phyloP scores from a whole-genome alignment of 2,113 vertebrate species.

The Eclectus roratus region DNA sequence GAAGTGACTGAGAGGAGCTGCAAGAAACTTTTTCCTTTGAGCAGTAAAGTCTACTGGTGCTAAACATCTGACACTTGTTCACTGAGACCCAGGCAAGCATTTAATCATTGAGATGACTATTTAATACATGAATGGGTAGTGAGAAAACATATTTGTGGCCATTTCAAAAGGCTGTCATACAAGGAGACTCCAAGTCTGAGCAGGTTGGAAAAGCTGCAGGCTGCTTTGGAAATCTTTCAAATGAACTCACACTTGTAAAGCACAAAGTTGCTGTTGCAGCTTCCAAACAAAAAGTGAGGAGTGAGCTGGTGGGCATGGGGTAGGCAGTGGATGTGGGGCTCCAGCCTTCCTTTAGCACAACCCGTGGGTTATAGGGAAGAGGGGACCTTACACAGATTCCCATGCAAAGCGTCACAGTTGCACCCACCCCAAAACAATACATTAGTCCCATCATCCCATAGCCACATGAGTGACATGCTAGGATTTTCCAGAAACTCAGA shows the following conservation, averaged over 20 bases:
- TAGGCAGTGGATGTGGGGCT: rapidly evolving
- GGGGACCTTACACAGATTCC: neutral
- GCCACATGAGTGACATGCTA: neutral
- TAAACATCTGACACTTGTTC: conserved; percentile 40
- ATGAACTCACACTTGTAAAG: neutral
- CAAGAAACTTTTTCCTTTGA: conserved; percentile 30
- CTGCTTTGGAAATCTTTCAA: conserved; percentile 36
- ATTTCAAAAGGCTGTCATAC: conserved; percentile 56
- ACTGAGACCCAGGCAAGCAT: neutral
- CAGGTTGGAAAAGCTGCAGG: conserved; percentile 25
- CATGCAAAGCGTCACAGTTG: neutral
- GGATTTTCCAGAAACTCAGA: neutral
- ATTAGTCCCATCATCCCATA: neutral
- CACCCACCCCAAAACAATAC: neutral
- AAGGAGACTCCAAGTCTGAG: conserved; percentile 54
- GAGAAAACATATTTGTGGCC: conserved; percentile 48
- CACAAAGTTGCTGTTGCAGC: neutral
- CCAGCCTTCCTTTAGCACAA: neutral
- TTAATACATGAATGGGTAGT: conserved; percentile 48
- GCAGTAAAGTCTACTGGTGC: neutral
- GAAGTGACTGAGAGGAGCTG: conserved; percentile 8
- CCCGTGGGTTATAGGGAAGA: neutral
- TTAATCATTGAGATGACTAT: conserved; percentile 40
- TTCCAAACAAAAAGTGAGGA: neutral
- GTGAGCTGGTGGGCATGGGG: rapidly evolving